Base-by-base conservation (phyloP, 2,113 vertebrate species). In the Thunnus thynnus region DNA sequence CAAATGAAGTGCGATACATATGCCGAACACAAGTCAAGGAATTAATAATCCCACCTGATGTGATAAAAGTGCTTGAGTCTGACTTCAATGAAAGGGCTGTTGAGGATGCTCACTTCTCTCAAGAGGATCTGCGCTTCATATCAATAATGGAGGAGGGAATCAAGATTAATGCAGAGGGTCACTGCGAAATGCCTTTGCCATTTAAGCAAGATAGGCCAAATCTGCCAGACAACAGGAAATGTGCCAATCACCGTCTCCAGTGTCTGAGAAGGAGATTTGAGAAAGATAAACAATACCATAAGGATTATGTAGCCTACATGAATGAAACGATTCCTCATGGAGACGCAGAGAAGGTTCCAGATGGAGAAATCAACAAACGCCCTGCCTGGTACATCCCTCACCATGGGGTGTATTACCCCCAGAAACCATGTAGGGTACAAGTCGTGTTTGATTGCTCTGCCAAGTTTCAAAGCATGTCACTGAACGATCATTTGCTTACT, bases 11-110 rank as follows among this genome's bases (percentile, higher is more conserved):
- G 0, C 46, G 7, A 4, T 83, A 66, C 18, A 51, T 70, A 10
- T 76, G 44, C 3, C 8, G 0, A 14, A 65, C 60, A 17, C 46
- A 75, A 51, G 44, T 82, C 5, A 76, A 83, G 5, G 72, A 82
- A 41, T 13, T 82, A 0, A 4, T 82, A 10, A 27, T 13, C 0
- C 60, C 52, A 10, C 1, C 48, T 14, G 66, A 70, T 56, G 65
- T 70, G 6, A 6, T 75, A 5, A 63, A 22, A 0, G 3, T 36
- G 1, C 67, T 71, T 0, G 47, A 61, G 20, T 69, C 48, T 1
- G 48, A 68, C 27, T 70, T 70, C 4, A 54, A 7, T 16, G 65
- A 71, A 13, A 64, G 25, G 4, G 18, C 0, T 0, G 25, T 56
- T 1, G 61, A 72, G 13, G 61, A 80, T 14, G 4, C 68, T 20